Conservation (phyloP, 2,113 vertebrate genomes). For the Uria lomvia region DNA sequence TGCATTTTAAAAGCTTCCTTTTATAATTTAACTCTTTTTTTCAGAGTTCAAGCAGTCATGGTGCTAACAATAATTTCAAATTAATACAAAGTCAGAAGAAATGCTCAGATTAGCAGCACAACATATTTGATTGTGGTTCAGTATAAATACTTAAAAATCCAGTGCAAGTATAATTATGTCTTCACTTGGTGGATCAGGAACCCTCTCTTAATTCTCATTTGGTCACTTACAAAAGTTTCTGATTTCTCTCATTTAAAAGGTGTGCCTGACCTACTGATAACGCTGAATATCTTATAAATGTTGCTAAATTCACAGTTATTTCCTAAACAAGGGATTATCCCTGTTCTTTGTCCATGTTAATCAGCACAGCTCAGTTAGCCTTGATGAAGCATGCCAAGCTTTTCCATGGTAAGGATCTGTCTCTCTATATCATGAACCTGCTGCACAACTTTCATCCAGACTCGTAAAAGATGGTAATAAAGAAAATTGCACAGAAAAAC, state of each 20-base stretch:
- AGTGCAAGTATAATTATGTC: background rate
- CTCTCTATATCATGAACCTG: background rate
- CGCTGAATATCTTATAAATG: background rate
- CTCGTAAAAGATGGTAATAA: background rate
- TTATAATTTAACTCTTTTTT: background rate
- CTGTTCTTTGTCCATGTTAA: background rate
- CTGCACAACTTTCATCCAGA: background rate
- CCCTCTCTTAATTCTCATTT: background rate
- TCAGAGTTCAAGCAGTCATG: background rate
- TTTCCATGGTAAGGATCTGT: background rate
- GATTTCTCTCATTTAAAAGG: background rate
- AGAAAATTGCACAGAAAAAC: background rate
- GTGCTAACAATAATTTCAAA: background rate
- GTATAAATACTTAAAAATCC: background rate
- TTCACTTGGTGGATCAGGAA: background rate
- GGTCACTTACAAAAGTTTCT: background rate
- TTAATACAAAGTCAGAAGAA: background rate
- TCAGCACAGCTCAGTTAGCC: background rate
- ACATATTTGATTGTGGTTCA: background rate
- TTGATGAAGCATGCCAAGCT: background rate
- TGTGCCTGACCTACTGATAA: background rate
- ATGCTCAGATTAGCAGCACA: background rate
- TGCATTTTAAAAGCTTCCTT: background rate
- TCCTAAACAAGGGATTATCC: background rate
- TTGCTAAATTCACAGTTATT: background rate